Conservation (phyloP, 2,888 invertebrate genomes). For the Artemia sp. region DNA sequence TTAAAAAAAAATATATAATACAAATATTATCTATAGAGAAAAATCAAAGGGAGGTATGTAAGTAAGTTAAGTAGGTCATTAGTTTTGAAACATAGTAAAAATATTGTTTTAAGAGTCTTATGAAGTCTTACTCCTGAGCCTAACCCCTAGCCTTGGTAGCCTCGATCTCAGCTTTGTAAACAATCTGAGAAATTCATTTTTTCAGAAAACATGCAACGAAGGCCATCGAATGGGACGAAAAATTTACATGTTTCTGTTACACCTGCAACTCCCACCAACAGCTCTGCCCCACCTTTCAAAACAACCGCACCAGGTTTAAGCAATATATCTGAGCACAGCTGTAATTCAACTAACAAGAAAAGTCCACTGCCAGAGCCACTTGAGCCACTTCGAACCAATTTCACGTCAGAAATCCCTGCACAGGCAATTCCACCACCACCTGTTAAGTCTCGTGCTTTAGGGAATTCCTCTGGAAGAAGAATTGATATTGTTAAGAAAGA, state of each 20-base stretch:
- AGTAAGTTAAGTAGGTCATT: no score
- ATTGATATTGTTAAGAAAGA: not conserved
- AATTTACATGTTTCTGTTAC: not conserved
- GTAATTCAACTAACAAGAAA: no score
- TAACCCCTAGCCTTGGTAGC: no score
- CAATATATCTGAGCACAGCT: not conserved
- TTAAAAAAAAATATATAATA: no score
- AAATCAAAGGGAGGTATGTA: no score
- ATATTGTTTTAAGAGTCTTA: no score
- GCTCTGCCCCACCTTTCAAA: not conserved
- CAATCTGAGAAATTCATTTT: not conserved
- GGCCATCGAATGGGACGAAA: not conserved
- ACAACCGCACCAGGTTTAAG: not conserved
- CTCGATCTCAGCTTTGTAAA: no score
- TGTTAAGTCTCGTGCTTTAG: not conserved
- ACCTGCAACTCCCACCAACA: not conserved
- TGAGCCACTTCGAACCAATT: not conserved
- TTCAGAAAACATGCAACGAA: not conserved
- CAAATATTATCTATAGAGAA: no score
- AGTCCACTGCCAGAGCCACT: not conserved
- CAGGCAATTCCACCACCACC: constrained; percentile 1
- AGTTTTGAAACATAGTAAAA: no score
- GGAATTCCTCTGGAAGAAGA: not conserved
- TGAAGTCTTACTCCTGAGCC: no score
- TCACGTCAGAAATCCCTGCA: not conserved